Evolutionary conservation across 2,797 vertebrate species (phyloP).

Genomic region (Caiman crocodilus): DNA sequence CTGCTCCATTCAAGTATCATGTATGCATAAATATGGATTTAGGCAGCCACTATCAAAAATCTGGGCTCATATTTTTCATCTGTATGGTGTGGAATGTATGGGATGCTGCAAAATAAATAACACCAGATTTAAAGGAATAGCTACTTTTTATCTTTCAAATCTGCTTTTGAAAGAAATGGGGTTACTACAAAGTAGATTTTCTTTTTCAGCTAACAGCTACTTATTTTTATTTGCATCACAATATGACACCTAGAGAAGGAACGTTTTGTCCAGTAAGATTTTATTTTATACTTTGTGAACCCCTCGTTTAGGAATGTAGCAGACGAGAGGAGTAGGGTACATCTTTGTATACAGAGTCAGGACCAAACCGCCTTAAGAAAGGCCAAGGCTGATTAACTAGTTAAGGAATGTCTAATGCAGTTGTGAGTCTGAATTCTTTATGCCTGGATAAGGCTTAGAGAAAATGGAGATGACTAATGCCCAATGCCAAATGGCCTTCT

Average conservation of each 20-base stretch:
- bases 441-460: slow-evolving; percentile 39
- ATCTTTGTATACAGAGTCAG: not conserved
- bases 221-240: not conserved
- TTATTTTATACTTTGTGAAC: slow-evolving; percentile 12
- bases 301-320: not conserved
- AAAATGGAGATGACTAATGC: slow-evolving; percentile 20
- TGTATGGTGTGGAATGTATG: not conserved
- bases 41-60: not conserved
- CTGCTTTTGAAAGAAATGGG: not conserved
- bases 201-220: not conserved
- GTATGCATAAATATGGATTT: not conserved
- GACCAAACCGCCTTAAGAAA: slow-evolving; percentile 28
- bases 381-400: not conserved
- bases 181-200: not conserved
- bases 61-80: not conserved
- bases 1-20: too few relatives aligned
- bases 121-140: not conserved
- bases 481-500: slow-evolving; percentile 13
- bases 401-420: not conserved
- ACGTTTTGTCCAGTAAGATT: not conserved
- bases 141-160: not conserved
- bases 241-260: not conserved
- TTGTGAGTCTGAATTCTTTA: slow-evolving; percentile 30
- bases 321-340: slow-evolving; percentile 11
- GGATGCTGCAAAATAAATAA: not conserved